A percentile compares a stretch with the other conserved stretches of the same genome.
Conservation (phyloP, 2,797 vertebrate species). For the Gila robusta region DNA sequence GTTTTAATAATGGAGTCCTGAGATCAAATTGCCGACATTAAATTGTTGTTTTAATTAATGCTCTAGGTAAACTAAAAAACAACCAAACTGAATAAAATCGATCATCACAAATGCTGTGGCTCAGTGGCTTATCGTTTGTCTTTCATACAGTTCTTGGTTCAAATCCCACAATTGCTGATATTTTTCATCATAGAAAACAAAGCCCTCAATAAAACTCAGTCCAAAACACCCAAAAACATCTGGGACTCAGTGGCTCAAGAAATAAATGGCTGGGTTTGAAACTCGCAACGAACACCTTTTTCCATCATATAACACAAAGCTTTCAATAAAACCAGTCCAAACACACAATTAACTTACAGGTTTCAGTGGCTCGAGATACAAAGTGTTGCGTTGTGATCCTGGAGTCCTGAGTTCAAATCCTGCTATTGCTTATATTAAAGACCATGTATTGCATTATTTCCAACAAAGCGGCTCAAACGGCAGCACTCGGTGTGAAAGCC, state of each 20-base stretch:
- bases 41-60: no score
- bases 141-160: no score
- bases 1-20: no score
- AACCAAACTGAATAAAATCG: no score
- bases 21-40: no score
- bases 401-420: background rate
- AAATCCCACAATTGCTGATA: no score
- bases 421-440: background rate
- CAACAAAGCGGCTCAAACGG: background rate
- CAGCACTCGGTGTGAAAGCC: background rate
- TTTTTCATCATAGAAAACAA: no score
- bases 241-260: background rate
- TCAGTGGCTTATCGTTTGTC: no score
- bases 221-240: no score
- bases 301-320: background rate
- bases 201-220: background rate
- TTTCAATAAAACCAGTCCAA: background rate
- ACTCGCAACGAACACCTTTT: background rate
- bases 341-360: background rate
- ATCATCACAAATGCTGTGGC: no score
- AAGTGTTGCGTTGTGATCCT: background rate
- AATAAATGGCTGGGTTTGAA: fast-evolving
- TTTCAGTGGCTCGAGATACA: background rate
- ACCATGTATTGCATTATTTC: background rate
- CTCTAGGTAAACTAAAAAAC: no score